Base-by-base conservation (phyloP, 2,888 invertebrate species). In the Drosophila parthenogenetica region DNA sequence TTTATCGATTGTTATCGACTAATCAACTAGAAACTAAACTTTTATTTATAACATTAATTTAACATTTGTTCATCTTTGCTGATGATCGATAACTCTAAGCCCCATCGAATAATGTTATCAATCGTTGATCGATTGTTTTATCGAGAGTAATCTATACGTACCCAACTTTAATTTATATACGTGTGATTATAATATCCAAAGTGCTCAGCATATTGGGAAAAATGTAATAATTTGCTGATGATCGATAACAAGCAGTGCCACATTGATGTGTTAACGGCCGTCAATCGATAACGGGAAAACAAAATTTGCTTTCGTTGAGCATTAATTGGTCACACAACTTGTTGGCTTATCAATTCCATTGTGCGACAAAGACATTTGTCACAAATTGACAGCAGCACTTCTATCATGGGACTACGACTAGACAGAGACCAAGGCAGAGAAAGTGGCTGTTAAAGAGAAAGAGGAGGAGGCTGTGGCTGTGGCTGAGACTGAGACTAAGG, bases 301-400 rank as follows among this genome's bases (percentile, higher is more conserved):
- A 5, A 13, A 40, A 19, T 14, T 14, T 14, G 17, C 3, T 40
- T 17, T 3, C 14, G 7, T 19, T 7, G 14, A 14, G n/a, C 37
- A 19, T 43, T 14, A 46, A 16, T 40, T 16, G 42, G 45, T 46
- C 60, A 35, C 64, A 14, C 70, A 67, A 73, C 67, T 78, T 76
- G 67, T 68, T 78, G 69, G 61, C 73, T 76, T 58, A 62, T 58
- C 60, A 61, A 49, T 51, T 43, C 48, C 63, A 70, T 48, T 54
- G 55, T 61, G 63, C 49, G 54, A 59, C 55, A 67, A 67, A 53
- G 62, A 51, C 66, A 79, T 81, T 81, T 81, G 75, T 75, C 79
- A 77, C 65, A 71, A 67, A 65, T 69, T 79, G 86, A 74, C 76
- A 69, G 66, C 53, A 67, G 63, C 79, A 69, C 53, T 74, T 69